A percentile compares a stretch with the other conserved stretches of the same genome.
These are phyloP conservation scores for Dicrurus megarhynchus DNA, from an alignment of 2,113 vertebrate species.

Conservation along the genomic window DNA sequence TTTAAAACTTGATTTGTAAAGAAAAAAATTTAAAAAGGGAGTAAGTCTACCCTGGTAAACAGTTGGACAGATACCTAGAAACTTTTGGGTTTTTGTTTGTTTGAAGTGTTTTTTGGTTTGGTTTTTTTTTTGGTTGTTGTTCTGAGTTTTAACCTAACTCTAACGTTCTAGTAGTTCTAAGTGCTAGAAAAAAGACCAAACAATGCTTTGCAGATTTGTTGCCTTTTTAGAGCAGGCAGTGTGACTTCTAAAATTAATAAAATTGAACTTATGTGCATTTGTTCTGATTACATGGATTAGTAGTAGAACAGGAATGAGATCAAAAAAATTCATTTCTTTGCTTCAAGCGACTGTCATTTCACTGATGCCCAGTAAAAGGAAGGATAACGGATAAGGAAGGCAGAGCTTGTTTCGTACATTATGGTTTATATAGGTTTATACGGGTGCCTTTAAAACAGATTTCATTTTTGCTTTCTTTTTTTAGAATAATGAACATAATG, in stretches of 20 bases:
- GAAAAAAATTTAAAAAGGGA: too few relatives aligned
- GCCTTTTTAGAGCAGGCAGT: not conserved
- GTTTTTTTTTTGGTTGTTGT: not conserved
- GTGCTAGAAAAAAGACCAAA: not conserved
- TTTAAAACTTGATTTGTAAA: not conserved
- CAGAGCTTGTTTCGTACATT: not conserved
- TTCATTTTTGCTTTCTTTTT: not conserved
- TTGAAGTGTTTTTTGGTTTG: not conserved
- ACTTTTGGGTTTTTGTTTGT: not conserved
- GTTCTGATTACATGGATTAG: not conserved
- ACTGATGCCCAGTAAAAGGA: not conserved
- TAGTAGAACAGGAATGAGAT: not conserved
- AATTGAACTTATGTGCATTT: not conserved
- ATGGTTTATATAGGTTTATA: not conserved
- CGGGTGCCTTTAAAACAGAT: not conserved
- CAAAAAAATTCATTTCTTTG: rapidly evolving
- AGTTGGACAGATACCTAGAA: not conserved
- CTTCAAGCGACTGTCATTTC: not conserved
- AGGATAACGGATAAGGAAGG: not conserved
- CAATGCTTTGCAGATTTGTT: not conserved
- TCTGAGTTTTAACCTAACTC: not conserved
- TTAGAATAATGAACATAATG: not conserved
- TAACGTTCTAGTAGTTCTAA: not conserved
- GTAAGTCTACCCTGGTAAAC: not conserved
- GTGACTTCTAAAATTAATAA: not conserved